Evolutionary conservation across 2,888 invertebrate species (phyloP).

Genomic region (Diplazon laetatorius): DNA sequence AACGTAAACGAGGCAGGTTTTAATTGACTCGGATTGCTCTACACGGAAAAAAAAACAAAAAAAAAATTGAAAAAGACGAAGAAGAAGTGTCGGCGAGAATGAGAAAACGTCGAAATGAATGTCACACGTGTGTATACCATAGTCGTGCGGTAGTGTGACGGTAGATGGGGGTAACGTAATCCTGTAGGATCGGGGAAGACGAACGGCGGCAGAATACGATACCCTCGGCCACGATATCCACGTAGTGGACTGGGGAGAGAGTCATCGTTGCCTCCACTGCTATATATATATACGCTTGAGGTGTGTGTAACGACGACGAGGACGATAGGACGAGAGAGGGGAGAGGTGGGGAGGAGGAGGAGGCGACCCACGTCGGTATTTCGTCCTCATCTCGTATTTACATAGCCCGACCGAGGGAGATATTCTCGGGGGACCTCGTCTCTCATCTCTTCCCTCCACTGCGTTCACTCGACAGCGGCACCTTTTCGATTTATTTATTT

Average conservation of each 20-base stretch:
- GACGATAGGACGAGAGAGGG: conserved; percentile 25
- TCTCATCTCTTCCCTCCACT: conserved; percentile 45
- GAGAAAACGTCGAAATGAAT: conserved; percentile 74
- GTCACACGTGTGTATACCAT: conserved; percentile 69
- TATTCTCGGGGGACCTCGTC: conserved; percentile 43
- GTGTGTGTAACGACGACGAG: conserved; percentile 42
- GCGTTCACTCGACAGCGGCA: conserved; percentile 29
- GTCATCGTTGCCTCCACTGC: conserved; percentile 53
- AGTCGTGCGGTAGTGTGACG: conserved; percentile 37
- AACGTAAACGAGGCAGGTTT: neutral
- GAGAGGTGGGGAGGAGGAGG: conserved; percentile 38
- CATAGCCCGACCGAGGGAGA: conserved; percentile 34
- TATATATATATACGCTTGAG: conserved; percentile 10
- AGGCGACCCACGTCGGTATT: conserved; percentile 43
- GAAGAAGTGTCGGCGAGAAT: conserved; percentile 31
- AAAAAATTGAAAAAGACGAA: neutral
- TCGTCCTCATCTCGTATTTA: conserved; percentile 59
- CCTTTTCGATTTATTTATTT: conserved; percentile 52
- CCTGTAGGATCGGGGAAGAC: conserved; percentile 75
- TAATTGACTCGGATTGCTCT: conserved; percentile 16
- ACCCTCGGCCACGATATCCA: conserved; percentile 66
- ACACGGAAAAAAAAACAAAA: too few species aligned
- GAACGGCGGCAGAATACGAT: conserved; percentile 76
- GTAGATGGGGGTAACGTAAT: conserved; percentile 74
- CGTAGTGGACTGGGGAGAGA: conserved; percentile 51